Evolutionary conservation across 2,888 invertebrate species (phyloP), one percentile per base, ranked within the genome.

Genomic region (Sphaerophoria rueppellii): DNA sequence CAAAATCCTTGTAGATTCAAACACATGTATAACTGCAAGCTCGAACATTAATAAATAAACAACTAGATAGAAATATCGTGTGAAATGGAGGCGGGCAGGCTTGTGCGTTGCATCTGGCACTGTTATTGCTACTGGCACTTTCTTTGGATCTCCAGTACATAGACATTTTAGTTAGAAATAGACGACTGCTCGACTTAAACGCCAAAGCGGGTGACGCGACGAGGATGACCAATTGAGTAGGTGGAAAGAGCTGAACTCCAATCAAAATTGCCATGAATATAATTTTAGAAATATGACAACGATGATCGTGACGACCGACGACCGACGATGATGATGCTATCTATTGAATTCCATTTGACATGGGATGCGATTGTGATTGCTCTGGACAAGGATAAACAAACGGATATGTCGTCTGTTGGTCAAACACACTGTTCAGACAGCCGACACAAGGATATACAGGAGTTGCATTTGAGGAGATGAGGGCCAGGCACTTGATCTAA

Each of bases 251-350:
- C n/a, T 43, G 14, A 32, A 32, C 9, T 67, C 76, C 81, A 81
- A 81, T 85, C 85, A 85, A 77, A 85, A 60, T 73, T 77, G 48
- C 72, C 73, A 73, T 73, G 65, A 76, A 70, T 71, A 77, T 85
- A 73, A 76, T 85, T 85, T 85, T 73, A 58, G 81, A 70, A 81
- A 81, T 85, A 81, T 81, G 83, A 72, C 60, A 60, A 60, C 63
- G 69, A 72, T 50, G 71, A 61, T 65, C 57, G 52, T 48, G 72
- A 50, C 24, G 24, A 24, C 24, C n/a, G n/a, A n/a, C n/a, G n/a
- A n/a, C n/a, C n/a, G n/a, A n/a, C n/a, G n/a, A n/a, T n/a, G n/a
- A n/a, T n/a, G n/a, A n/a, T n/a, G n/a, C n/a, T 24, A 24, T 24
- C 1, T 24, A 24, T 24, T 24, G 24, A 24, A 24, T 52, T 67